Conservation (phyloP, 2,113 vertebrate species). For the Crotalus viridis region DNA sequence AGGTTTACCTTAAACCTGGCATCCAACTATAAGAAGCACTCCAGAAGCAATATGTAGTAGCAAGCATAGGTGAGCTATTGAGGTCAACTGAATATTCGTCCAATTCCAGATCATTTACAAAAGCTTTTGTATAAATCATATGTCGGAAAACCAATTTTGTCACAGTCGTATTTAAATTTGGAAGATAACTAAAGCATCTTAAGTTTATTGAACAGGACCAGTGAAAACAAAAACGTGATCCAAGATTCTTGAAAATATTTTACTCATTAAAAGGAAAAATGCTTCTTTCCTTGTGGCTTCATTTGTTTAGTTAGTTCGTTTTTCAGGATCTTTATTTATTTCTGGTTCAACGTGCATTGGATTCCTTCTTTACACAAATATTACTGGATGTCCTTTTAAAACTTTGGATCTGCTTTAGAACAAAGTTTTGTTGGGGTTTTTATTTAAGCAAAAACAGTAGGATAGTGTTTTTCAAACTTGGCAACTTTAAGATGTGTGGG, state of each 20-base stretch:
- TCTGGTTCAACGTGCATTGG: neutral
- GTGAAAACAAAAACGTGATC: neutral
- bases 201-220: neutral
- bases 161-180: neutral
- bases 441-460: neutral
- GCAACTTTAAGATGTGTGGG: neutral
- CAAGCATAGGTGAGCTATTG: neutral
- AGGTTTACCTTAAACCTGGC: neutral
- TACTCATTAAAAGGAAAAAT: neutral
- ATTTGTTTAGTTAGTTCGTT: neutral
- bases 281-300: neutral
- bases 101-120: neutral
- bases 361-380: neutral
- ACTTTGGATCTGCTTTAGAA: neutral
- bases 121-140: too few relatives aligned
- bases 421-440: neutral
- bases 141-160: neutral
- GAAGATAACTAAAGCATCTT: neutral
- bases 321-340: neutral
- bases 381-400: neutral
- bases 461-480: neutral
- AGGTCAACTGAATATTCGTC: neutral
- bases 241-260: neutral
- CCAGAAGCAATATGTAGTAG: neutral
- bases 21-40: neutral